These are phyloP conservation scores for Apamea crenata DNA, from an alignment of 2,888 invertebrate species.

Conservation along the genomic window DNA sequence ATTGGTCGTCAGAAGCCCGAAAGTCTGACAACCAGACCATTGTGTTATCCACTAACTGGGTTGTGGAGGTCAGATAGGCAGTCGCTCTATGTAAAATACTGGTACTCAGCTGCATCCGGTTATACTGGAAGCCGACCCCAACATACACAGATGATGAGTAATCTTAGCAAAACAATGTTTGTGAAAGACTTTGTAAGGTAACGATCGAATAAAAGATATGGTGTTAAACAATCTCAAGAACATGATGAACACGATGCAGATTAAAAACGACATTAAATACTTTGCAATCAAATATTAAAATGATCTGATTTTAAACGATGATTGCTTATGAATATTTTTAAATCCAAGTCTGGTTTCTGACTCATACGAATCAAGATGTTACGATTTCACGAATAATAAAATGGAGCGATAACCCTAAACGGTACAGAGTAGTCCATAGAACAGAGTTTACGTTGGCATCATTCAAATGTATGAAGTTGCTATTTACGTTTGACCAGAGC, in stretches of 20 bases:
- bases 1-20: background rate
- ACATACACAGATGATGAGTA: no score
- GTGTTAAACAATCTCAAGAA: background rate
- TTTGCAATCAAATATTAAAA: slow-evolving; percentile 44
- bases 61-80: background rate
- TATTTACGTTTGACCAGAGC: slow-evolving; percentile 90
- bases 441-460: slow-evolving; percentile 89
- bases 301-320: slow-evolving; percentile 13
- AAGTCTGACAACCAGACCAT: background rate
- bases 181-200: background rate
- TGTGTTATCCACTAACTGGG: background rate
- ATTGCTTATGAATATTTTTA: slow-evolving; percentile 24
- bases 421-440: slow-evolving; percentile 83
- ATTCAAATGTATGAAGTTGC: slow-evolving; percentile 90
- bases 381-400: slow-evolving; percentile 50
- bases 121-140: background rate
- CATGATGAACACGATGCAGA: background rate
- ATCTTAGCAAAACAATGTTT: background rate
- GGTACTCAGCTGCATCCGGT: background rate
- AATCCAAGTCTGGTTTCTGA: slow-evolving; percentile 36
- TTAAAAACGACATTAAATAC: background rate
- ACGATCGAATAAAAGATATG: background rate
- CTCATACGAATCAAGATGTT: slow-evolving; percentile 32
- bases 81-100: background rate
- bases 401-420: slow-evolving; percentile 78